Conservation (phyloP, 2,113 vertebrate species). For the Anas platyrhynchos region DNA sequence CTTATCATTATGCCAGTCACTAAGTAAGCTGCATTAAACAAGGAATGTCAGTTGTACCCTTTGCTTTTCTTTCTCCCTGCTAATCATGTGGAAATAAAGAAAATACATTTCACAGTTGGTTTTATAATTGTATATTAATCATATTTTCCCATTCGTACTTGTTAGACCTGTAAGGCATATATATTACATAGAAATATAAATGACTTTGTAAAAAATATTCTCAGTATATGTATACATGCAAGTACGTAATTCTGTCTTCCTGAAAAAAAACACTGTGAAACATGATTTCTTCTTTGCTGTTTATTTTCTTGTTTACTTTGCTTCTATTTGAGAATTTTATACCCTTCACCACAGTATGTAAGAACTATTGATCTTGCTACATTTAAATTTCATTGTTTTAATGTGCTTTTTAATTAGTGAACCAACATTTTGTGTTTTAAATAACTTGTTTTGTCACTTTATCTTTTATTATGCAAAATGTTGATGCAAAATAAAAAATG, state of each 20-base stretch:
- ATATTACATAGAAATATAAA: slow-evolving; percentile 22
- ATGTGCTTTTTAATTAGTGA: slow-evolving; percentile 67
- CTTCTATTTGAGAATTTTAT: slow-evolving; percentile 50
- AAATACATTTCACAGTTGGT: slow-evolving; percentile 38
- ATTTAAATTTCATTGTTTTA: slow-evolving; percentile 50
- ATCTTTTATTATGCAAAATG: slow-evolving; percentile 53
- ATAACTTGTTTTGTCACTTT: slow-evolving; percentile 48
- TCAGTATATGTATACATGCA: background rate
- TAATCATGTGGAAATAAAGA: slow-evolving; percentile 55
- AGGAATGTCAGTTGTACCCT: slow-evolving; percentile 68
- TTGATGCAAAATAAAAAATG: slow-evolving; percentile 40
- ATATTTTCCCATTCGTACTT: slow-evolving; percentile 14
- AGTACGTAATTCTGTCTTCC: background rate
- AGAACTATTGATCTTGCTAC: slow-evolving; percentile 47
- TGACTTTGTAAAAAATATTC: background rate
- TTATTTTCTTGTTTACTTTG: slow-evolving; percentile 26
- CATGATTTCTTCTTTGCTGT: background rate
- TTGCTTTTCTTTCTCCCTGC: slow-evolving; percentile 48
- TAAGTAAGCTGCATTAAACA: slow-evolving; percentile 75
- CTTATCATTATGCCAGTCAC: slow-evolving; percentile 76
- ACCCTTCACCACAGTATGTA: background rate
- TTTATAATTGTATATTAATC: slow-evolving; percentile 25
- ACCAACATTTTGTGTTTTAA: slow-evolving; percentile 47
- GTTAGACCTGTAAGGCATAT: background rate
- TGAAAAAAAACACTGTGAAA: background rate